Evolutionary conservation across 2,888 invertebrate species (phyloP), one percentile per base, ranked within the genome.

Genomic region (Tipula lateralis): DNA sequence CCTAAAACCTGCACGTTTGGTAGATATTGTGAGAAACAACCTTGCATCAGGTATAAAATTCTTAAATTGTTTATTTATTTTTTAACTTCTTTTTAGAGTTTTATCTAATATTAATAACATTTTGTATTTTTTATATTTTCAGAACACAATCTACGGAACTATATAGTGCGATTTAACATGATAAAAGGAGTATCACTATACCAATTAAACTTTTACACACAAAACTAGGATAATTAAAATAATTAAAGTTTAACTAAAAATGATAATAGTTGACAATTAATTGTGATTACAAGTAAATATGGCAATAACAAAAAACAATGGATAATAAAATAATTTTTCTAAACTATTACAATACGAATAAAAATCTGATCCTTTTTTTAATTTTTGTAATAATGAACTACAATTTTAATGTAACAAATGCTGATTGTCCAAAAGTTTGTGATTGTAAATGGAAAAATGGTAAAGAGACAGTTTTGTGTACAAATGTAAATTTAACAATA

Each of bases 401-500:
- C 24, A 66, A 36, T 83, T 39, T 87, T 90, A 91, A 88, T 88
- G 88, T 86, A 86, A 89, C 87, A 32, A 88, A 91, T 86, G 93
- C 93, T 88, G 94, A 94, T 87, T 95, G 95, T 89, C 95, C 95
- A 84, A 92, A 92, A 86, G 92, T 93, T 87, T 96, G 96, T 91
- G 95, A 96, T 90, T 96, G 96, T 92, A 96, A 96, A 91, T 96
- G 96, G 96, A 95, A 95, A 89, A 94, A 94, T 88, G 96, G 96
- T 87, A 96, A 96, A 90, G 96, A 96, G 91, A 94, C 95, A 84
- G 96, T 95, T 85, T 91, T 95, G 87, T 96, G 96, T 91, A 92
- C 93, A 87, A 94, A 93, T 89, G 94, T 94, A 85, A 95, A 94
- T 88, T 92, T 96, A 87, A 92, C 93, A 87, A 92, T 92, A 88